Base-by-base conservation (phyloP, 2,797 vertebrate genomes). In the Diplodus sargus region DNA sequence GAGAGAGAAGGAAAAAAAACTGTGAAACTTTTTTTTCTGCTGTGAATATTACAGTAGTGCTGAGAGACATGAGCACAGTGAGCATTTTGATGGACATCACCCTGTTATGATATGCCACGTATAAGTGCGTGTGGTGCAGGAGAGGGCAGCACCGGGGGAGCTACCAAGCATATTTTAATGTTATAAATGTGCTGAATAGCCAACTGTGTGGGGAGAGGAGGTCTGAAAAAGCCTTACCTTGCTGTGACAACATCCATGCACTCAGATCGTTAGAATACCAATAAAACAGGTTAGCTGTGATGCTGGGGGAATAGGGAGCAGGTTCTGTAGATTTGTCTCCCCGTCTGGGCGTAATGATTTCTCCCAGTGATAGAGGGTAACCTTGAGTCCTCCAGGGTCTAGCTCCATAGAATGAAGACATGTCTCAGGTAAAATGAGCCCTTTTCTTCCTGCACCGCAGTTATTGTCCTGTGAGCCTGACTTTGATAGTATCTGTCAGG, bases 101-200 rank as follows among this genome's bases (percentile, higher is more conserved):
- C 64, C 34, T 57, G 78, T 77, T 79, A 74, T 76, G 81, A 85
- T 76, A 54, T 76, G 64, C 70, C 57, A 58, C 30, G 13, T 76
- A 71, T 74, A 56, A 52, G 76, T 56, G 74, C 59, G 69, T 14
- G 0, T 66, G 70, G 30, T 56, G 71, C 67, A 59, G 60, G 57
- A 47, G 22, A 66, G 61, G 72, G 78, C 62, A 65, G 71, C 67
- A 42, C 58, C 63, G 20, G 47, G 85, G 83, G 84, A 79, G 47
- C 76, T 70, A 78, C 79, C 70, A 5, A 57, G 74, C 54, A 73
- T 78, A 87, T 91, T 87, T 87, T 76, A 87, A 80, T 76, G 76
- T 69, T 84, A 47, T 53, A 90, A 92, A 92, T 91, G 84, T 91
- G 87, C 89, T 90, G 82, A 94, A 78, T 51, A 23, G 83, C 47